Evolutionary conservation across 1,140 invertebrate species (phyloP), one percentile per base, ranked within the genome.

Genomic region (Chelonus insularis): DNA sequence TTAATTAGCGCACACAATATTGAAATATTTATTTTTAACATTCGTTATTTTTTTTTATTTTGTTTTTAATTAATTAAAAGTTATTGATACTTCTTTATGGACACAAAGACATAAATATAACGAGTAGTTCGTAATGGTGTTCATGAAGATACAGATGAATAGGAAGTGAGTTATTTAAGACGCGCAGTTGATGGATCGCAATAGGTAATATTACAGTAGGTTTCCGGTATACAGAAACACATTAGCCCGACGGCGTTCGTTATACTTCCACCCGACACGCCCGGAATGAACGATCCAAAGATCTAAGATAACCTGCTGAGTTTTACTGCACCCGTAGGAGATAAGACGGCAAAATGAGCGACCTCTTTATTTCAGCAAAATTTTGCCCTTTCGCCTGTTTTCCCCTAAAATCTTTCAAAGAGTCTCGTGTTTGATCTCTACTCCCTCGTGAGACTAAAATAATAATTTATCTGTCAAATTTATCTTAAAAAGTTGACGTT

Each of bases 271-370:
- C 11, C 16, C 51, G 51, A 39, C 51, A 54, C 34, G 34, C 51
- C 32, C 7, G 32, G 18, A 37, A 36, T 23, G 51, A 54, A 39
- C 51, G 34, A 54, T 54, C 34, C 34, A 36, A 37, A 54, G 51
- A 54, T 54, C 16, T 16, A 6, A 36, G 51, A 54, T 54, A 54
- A 21, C 32, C 51, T 20, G 16, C 34, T 37, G 34, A 54, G 12
- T 54, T 54, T 54, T 54, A 54, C 16, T 54, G 51, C 51, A 54
- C 32, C 32, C 34, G 14, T 14, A 14, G 9, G 34, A 54, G 32
- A 54, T 37, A 39, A 54, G 32, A 54, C 34, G 20, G 5, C 20
- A 12, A 54, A 54, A 54, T 54, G 51, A 54, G 51, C 51, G 51
- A 39, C 32, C 51, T 54, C 51, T 54, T 54, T 5, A 54, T 54